Percentiles rank a stretch among this genome's conserved stretches.
phyloP scores from a whole-genome alignment of 2,888 invertebrate genomes.

The Pilophorus perplexus region DNA sequence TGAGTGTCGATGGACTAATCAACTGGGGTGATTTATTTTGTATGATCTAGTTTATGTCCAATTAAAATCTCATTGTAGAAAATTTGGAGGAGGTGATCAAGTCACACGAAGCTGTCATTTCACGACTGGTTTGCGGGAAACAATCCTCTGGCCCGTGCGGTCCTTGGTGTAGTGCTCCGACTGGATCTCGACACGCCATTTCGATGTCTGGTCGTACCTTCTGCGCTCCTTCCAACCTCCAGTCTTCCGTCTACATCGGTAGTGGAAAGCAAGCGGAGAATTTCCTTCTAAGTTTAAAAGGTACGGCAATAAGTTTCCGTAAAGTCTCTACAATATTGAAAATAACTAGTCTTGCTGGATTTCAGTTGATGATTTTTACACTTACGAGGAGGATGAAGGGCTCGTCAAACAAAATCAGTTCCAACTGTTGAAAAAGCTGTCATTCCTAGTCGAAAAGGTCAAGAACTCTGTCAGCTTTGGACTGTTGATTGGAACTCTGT shows the following conservation, averaged over 20 bases:
- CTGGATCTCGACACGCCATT: background rate
- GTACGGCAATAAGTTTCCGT: too few species aligned
- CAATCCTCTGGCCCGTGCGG: constrained; percentile 14
- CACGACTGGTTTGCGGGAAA: constrained; percentile 22
- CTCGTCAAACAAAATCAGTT: background rate
- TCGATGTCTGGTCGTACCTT: constrained; percentile 20
- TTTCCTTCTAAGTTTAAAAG: constrained; percentile 43
- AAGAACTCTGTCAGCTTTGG: constrained; percentile 86
- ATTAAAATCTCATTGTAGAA: constrained; percentile 12
- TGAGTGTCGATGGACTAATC: constrained; percentile 30
- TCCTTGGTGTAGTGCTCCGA: constrained; percentile 14
- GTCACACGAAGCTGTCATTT: constrained; percentile 13
- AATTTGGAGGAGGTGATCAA: constrained; percentile 12
- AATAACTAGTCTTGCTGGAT: background rate
- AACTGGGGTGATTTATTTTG: background rate
- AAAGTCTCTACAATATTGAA: too few species aligned
- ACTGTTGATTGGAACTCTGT: constrained; percentile 86
- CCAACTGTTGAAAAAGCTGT: constrained; percentile 32
- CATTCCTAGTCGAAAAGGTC: constrained; percentile 81
- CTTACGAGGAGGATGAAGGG: constrained; percentile 1
- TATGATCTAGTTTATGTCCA: background rate
- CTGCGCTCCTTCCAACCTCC: constrained; percentile 23
- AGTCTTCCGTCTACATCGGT: constrained; percentile 40
- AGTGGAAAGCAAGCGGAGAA: constrained; percentile 41
- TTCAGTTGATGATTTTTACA: constrained; percentile 22